phyloP scores from a whole-genome alignment of 2,888 invertebrate species.

The Diplolepis rosae region DNA sequence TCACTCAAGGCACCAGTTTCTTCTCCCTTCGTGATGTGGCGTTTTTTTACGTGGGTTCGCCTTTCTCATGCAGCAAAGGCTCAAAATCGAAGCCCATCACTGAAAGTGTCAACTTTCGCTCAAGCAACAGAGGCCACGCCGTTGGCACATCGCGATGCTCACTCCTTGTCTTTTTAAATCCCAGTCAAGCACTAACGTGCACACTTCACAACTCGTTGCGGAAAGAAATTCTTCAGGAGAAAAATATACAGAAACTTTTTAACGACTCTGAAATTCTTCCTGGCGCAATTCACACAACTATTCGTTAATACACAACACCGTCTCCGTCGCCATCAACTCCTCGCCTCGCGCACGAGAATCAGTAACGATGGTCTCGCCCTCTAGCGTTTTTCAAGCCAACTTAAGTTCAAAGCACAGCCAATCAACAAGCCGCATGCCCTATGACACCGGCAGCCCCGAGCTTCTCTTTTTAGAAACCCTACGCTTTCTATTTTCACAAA shows the following conservation, averaged over 20 bases:
- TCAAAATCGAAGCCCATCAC: constrained; percentile 21
- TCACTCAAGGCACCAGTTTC: constrained; percentile 22
- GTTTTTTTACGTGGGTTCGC: constrained; percentile 18
- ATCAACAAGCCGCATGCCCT: constrained; percentile 11
- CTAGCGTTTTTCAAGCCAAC: not conserved
- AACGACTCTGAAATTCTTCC: not conserved
- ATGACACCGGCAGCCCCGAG: not conserved
- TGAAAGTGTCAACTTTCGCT: constrained; percentile 23
- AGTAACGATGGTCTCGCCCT: not conserved
- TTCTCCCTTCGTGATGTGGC: not conserved
- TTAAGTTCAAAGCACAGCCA: not conserved
- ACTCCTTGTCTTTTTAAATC: not conserved
- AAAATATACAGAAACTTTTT: not conserved
- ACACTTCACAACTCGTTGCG: not conserved
- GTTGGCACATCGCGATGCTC: constrained; percentile 7
- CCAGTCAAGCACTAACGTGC: not conserved
- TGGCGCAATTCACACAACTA: not conserved
- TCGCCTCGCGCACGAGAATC: not conserved
- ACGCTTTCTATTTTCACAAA: too few relatives aligned
- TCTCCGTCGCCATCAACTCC: constrained; percentile 11
- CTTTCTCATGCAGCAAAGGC: constrained; percentile 15
- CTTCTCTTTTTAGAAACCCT: not conserved
- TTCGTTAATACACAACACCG: constrained; percentile 6
- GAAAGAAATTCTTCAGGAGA: not conserved
- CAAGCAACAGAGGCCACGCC: constrained; percentile 6